These are phyloP conservation scores for Drosophila mimica DNA, from an alignment of 2,888 invertebrate species.

Conservation along the genomic window DNA sequence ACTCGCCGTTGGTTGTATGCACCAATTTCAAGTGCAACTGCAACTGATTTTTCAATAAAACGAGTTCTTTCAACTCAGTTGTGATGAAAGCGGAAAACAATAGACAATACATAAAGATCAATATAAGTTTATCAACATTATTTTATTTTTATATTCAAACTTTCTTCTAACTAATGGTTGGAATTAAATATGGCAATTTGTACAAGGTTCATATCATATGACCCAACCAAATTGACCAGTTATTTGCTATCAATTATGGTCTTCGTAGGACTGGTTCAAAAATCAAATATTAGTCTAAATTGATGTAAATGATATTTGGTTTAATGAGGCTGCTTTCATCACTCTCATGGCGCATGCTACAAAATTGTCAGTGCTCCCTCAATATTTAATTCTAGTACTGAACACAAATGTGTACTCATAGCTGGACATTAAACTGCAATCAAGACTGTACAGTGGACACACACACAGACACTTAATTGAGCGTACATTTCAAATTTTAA, in stretches of 20 bases:
- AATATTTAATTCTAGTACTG: neutral
- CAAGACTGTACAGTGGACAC: slow-evolving; percentile 18
- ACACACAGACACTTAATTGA: slow-evolving; percentile 51
- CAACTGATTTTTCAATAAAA: slow-evolving; percentile 16
- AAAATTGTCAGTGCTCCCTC: slow-evolving; percentile 2
- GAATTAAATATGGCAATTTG: neutral
- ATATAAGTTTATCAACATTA: neutral
- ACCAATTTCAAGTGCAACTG: slow-evolving; percentile 10
- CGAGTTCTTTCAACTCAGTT: neutral
- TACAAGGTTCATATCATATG: neutral
- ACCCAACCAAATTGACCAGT: neutral
- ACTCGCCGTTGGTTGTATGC: slow-evolving; percentile 3
- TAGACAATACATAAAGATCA: neutral
- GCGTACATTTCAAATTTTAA: slow-evolving; percentile 65
- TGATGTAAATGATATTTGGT: neutral
- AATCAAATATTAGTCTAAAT: neutral
- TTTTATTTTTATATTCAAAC: neutral
- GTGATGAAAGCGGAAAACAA: neutral
- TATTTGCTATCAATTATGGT: neutral
- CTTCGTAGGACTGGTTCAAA: neutral
- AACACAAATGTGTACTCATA: neutral
- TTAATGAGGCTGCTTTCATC: neutral
- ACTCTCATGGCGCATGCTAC: neutral
- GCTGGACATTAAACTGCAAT: slow-evolving; percentile 26
- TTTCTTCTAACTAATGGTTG: neutral